These are phyloP conservation scores for Solea senegalensis DNA, from an alignment of 2,113 vertebrate genomes.

Conservation along the genomic window DNA sequence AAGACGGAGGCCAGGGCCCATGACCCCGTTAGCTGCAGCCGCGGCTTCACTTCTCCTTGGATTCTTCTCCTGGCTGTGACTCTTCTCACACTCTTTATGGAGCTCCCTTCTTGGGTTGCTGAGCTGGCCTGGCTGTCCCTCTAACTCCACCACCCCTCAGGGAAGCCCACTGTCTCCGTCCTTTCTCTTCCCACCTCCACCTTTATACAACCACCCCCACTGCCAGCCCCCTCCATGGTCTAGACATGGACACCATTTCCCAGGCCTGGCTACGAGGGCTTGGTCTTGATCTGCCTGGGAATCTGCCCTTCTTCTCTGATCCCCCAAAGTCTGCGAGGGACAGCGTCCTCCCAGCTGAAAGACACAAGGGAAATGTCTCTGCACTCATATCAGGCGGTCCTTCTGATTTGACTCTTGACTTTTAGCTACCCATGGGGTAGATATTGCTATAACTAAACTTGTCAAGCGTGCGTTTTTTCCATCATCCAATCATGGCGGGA, in stretches of 20 bases:
- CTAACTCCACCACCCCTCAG: constrained; percentile 79
- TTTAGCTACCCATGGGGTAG: constrained; percentile 61
- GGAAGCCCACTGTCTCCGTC: constrained; percentile 75
- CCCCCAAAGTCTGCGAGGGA: constrained; percentile 44
- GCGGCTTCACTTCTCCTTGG: constrained; percentile 66
- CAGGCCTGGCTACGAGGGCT: constrained; percentile 49
- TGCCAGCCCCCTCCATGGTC: constrained; percentile 57
- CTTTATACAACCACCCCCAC: constrained; percentile 66
- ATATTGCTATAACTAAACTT: constrained; percentile 74
- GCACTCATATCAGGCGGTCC: constrained; percentile 68
- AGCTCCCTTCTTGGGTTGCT: constrained; percentile 59
- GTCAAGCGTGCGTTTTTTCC: constrained; percentile 51
- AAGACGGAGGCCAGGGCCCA: constrained; percentile 52
- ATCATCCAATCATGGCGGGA: constrained; percentile 63
- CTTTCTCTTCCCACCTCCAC: constrained; percentile 53
- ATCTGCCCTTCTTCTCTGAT: constrained; percentile 46
- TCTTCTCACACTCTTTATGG: constrained; percentile 49
- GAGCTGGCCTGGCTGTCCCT: constrained; percentile 76
- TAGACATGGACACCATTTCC: constrained; percentile 53
- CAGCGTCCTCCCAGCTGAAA: constrained; percentile 58
- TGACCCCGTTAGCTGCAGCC: constrained; percentile 44
- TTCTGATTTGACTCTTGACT: constrained; percentile 71
- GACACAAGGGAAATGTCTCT: constrained; percentile 69
- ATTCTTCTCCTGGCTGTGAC: constrained; percentile 71
- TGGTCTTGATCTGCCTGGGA: constrained; percentile 34